Base-by-base conservation (phyloP, 2,797 vertebrate genomes). In the Lithobates sylvaticus region DNA sequence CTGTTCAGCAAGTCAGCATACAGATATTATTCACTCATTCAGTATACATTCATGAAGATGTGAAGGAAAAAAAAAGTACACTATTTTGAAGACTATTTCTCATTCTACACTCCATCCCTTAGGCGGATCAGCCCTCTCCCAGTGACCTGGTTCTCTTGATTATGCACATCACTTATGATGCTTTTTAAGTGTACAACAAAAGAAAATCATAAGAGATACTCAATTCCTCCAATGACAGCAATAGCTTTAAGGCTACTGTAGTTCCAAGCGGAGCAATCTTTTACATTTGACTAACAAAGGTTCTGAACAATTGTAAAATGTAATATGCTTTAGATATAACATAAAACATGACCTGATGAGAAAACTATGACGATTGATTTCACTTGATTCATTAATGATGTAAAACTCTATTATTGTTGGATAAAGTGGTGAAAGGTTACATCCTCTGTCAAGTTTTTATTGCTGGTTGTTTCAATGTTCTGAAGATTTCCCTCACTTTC, bases 61-160 rank as follows among this genome's bases (percentile, higher is more conserved):
- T 36, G 34, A 34, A 29, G 34, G 13, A 32, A 70, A 70, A 44
- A 70, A 47, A 70, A 70, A 29, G 68, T 70, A 70, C 34, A 10
- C 18, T 26, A 36, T 36, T 70, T 70, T 12, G 5, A 36, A 36
- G 27, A 70, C 68, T 32, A 36, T 70, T 70, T 16, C 68, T 36
- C 13, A 32, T 70, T 29, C 34, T 70, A 29, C 13, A 3, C n/a
- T n/a, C 54, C 54, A 61, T 61, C 54, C 54, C 21, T 61, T 61
- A 61, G 54, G 54, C 21, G 23, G n/a, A 58, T 9, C 23, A n/a
- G 39, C 5, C 10, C 75, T 23, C 76, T 65, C 44, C 67, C 61
- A 42, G 18, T 80, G 64, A 81, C 50, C 88, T 88, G 64, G 3
- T 26, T 88, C 61, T 86, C 70, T 88, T 64, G 78, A 76, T 5